phyloP scores from a whole-genome alignment of 2,113 vertebrate genomes.

The Brienomyrus longianalis region DNA sequence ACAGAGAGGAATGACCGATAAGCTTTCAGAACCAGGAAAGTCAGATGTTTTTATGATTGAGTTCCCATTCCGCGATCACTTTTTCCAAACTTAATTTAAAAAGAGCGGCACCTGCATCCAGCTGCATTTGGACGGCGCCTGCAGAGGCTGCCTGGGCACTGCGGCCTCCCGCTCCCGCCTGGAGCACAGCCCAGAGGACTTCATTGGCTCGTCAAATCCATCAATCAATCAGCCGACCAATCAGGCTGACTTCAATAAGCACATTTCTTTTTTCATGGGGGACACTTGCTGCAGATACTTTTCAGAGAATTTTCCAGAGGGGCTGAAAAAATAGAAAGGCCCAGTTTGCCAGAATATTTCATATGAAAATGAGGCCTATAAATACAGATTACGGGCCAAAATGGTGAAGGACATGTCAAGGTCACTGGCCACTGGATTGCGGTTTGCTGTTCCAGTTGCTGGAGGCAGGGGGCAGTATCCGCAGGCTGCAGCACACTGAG shows the following conservation, averaged over 20 bases:
- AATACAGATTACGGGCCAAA: background rate
- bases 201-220: background rate
- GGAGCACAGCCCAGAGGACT: background rate
- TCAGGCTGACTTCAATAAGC: background rate
- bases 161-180: background rate
- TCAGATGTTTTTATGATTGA: conserved; percentile 1
- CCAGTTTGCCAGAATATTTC: background rate
- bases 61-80: background rate
- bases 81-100: conserved; percentile 9
- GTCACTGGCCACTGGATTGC: background rate
- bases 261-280: background rate
- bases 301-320: background rate
- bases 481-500: background rate
- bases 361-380: background rate
- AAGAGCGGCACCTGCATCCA: background rate
- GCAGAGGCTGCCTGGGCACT: background rate
- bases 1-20: background rate
- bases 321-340: background rate
- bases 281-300: background rate
- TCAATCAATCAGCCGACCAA: background rate
- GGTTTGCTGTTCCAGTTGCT: background rate
- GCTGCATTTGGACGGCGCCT: background rate
- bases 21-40: conserved; percentile 2
- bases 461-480: background rate
- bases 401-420: background rate